Percentiles rank a stretch among this genome's conserved stretches.
Evolutionary conservation across 2,797 vertebrate species (phyloP).

Genomic region (Buceros bicornis): DNA sequence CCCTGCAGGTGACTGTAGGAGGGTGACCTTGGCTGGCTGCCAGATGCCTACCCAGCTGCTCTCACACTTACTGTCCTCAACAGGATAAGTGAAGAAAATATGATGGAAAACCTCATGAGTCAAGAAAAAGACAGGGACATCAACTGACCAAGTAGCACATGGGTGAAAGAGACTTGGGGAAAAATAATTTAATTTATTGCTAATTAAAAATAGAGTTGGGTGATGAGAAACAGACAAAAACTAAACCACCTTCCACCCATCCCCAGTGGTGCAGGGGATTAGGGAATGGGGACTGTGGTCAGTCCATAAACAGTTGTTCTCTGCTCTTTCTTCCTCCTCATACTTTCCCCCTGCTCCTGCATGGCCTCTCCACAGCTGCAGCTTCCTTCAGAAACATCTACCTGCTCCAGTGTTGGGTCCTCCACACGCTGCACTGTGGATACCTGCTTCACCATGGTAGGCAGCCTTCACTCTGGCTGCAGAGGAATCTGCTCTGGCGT

Average conservation of each 20-base stretch:
- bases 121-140: not conserved
- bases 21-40: not conserved
- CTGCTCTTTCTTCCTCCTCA: not conserved
- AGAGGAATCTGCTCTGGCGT: too few species aligned
- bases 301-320: not conserved
- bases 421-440: not conserved
- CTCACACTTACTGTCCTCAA: not conserved
- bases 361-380: not conserved
- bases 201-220: not conserved
- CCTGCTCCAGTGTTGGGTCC: fast-evolving
- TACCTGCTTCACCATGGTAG: not conserved
- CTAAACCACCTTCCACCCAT: not conserved
- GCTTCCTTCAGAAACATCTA: not conserved
- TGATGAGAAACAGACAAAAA: not conserved
- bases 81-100: not conserved
- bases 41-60: not conserved
- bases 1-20: not conserved
- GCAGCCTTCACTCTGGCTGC: too few species aligned
- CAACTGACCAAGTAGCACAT: not conserved
- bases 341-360: not conserved
- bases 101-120: not conserved
- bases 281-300: not conserved
- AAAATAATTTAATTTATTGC: not conserved
- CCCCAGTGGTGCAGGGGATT: not conserved
- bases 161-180: not conserved